Conservation (phyloP, 2,888 invertebrate genomes). For the Lepidochitona cinerea region DNA sequence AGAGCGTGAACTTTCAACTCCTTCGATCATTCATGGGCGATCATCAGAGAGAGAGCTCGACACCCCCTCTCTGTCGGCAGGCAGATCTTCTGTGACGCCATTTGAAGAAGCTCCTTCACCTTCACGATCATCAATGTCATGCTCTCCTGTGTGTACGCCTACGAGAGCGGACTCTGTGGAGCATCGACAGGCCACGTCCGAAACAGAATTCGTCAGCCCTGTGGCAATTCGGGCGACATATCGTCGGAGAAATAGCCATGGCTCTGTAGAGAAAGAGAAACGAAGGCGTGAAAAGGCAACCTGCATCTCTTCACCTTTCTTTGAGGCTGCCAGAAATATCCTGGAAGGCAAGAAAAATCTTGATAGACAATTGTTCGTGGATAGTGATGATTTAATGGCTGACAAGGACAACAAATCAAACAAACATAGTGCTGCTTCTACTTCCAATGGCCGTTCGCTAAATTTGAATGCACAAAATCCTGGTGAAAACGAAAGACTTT, state of each 20-base stretch:
- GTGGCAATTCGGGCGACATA: background rate
- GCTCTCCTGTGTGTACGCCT: background rate
- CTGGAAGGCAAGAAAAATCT: background rate
- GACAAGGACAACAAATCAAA: background rate
- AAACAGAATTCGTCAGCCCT: background rate
- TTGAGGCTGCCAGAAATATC: background rate
- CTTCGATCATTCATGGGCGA: background rate
- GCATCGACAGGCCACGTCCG: background rate
- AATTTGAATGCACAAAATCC: too few relatives aligned
- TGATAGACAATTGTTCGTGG: background rate
- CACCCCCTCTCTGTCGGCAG: background rate
- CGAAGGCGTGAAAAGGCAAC: background rate
- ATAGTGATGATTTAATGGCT: background rate
- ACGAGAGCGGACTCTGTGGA: background rate
- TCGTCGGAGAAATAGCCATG: background rate
- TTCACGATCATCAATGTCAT: background rate
- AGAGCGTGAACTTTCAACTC: background rate
- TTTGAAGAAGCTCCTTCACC: conserved; percentile 17
- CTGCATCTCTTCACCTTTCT: background rate
- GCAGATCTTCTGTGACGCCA: background rate
- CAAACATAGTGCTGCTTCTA: background rate
- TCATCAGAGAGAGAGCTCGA: background rate
- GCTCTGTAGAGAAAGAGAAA: background rate
- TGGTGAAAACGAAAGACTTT: background rate
- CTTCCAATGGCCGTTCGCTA: background rate